These are phyloP conservation scores for Myiothlypis chrysogaster DNA, from an alignment of 2,797 vertebrate species.

Conservation along the genomic window DNA sequence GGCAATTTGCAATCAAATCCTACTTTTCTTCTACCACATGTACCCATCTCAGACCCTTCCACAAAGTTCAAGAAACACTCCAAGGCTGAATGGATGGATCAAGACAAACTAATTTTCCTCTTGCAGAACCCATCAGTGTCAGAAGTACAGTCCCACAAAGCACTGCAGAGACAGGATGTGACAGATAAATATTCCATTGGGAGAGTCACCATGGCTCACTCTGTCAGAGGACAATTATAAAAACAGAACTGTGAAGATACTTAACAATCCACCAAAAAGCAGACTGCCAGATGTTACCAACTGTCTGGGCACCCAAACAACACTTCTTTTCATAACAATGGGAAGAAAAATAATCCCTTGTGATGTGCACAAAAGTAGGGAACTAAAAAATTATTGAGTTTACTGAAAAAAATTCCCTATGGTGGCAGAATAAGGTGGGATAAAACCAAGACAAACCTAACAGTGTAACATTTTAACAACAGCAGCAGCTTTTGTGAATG, in stretches of 20 bases:
- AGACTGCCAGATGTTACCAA: background rate
- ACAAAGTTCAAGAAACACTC: background rate
- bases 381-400: background rate
- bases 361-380: background rate
- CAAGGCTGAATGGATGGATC: background rate
- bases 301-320: constrained; percentile 4
- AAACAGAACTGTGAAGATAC: constrained; percentile 14
- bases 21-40: background rate
- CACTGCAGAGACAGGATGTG: rapidly evolving
- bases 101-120: background rate
- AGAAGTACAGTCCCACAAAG: background rate
- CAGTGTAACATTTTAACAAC: background rate
- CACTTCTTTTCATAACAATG: background rate
- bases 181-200: background rate
- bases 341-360: background rate
- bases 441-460: background rate
- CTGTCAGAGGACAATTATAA: background rate
- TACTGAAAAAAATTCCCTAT: background rate
- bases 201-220: background rate
- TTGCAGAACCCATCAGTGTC: background rate
- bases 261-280: background rate
- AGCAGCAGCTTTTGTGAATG: background rate
- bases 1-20: background rate
- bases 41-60: background rate
- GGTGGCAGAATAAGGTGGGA: background rate